Evolutionary conservation across 1,140 invertebrate species (phyloP).

Genomic region (Camponotus vicinus): DNA sequence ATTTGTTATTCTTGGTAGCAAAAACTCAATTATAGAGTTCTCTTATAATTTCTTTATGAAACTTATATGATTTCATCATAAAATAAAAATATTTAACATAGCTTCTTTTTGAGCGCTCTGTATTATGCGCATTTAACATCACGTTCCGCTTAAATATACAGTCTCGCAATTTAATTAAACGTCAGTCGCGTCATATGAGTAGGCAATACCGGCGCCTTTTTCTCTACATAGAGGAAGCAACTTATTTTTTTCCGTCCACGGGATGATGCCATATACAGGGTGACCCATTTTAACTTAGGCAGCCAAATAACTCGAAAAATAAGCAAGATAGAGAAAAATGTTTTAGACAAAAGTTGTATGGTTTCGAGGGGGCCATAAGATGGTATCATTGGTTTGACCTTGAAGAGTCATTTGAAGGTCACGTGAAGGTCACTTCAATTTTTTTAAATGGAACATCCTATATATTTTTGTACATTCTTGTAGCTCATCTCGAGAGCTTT

Average conservation of each 20-base stretch:
- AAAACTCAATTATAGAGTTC: neutral
- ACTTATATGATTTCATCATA: neutral
- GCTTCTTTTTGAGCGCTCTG: neutral
- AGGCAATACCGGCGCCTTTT: neutral
- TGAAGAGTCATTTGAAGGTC: too few relatives aligned
- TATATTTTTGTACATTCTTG: too few relatives aligned
- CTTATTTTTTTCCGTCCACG: conserved; percentile 11
- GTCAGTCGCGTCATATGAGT: conserved; percentile 3
- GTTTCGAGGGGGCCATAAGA: too few relatives aligned
- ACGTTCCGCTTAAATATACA: neutral
- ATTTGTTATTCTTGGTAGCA: neutral
- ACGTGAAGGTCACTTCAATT: too few relatives aligned
- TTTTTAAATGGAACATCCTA: too few relatives aligned
- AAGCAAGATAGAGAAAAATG: too few relatives aligned
- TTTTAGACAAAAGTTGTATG: too few relatives aligned
- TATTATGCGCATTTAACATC: conserved; percentile 29
- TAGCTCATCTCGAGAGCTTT: too few relatives aligned
- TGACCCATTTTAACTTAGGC: too few relatives aligned
- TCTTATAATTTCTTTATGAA: too few relatives aligned
- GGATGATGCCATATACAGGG: neutral
- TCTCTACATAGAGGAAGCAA: neutral
- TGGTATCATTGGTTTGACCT: too few relatives aligned
- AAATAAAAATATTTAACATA: conserved; percentile 23
- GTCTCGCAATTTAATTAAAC: conserved; percentile 43
- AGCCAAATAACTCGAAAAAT: too few relatives aligned